Evolutionary conservation across 2,113 vertebrate genomes (phyloP).

Genomic region (Menidia beryllina): DNA sequence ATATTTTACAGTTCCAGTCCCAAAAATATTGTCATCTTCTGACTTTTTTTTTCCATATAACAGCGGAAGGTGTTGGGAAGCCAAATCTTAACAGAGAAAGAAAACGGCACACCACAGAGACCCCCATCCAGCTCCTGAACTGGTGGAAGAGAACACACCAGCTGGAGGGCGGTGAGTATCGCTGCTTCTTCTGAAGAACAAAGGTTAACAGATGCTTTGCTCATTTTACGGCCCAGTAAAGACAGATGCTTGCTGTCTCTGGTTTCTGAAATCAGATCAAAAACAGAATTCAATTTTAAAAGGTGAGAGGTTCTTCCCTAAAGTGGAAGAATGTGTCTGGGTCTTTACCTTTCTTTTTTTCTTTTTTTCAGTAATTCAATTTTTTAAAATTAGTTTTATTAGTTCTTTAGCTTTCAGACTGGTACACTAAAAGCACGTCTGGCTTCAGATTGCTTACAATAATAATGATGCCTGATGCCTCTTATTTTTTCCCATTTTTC

Average conservation of each 20-base stretch:
- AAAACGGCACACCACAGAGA: slow-evolving; percentile 41
- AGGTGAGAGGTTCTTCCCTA: slow-evolving; percentile 19
- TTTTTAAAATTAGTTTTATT: too few species aligned
- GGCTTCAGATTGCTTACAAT: slow-evolving; percentile 10
- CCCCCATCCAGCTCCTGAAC: slow-evolving; percentile 14
- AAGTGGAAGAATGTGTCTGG: background rate
- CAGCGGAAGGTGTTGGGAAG: slow-evolving; percentile 72
- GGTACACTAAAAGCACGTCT: background rate
- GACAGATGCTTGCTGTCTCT: too few species aligned
- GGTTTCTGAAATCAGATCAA: slow-evolving; percentile 20
- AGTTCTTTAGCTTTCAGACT: too few species aligned
- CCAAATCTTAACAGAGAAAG: slow-evolving; percentile 55
- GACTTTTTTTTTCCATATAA: slow-evolving; percentile 10
- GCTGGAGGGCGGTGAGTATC: slow-evolving; percentile 54
- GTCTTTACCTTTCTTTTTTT: background rate
- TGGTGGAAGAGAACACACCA: slow-evolving; percentile 19
- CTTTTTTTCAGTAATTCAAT: too few species aligned
- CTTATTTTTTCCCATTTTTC: slow-evolving; percentile 8
- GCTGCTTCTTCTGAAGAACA: too few species aligned
- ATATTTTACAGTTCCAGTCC: fast-evolving
- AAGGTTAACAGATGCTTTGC: too few species aligned
- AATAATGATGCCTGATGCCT: slow-evolving; percentile 4
- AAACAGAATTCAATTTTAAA: slow-evolving; percentile 20
- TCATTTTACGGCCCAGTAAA: too few species aligned
- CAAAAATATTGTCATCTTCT: background rate